phyloP scores from a whole-genome alignment of 2,797 vertebrate genomes.

The Epinephelus coioides region DNA sequence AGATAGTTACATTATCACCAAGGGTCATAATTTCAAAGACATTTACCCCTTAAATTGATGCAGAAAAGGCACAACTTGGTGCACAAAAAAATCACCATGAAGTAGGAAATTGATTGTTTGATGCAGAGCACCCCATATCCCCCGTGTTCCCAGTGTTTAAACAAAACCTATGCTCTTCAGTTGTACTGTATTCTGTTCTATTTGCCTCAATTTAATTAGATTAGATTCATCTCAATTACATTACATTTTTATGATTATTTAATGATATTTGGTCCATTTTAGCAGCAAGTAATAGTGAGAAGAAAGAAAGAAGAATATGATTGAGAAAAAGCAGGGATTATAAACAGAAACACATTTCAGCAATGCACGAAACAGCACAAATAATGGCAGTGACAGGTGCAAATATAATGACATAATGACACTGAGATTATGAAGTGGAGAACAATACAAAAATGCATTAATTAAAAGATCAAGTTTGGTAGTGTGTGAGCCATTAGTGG shows the following conservation, averaged over 20 bases:
- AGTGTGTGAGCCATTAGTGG: background rate
- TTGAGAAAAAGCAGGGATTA: background rate
- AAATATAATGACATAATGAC: background rate
- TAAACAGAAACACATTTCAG: background rate
- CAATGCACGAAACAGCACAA: too few relatives aligned
- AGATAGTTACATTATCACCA: too few relatives aligned
- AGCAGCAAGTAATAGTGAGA: background rate
- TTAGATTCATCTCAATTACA: background rate
- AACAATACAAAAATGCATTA: background rate
- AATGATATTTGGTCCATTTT: background rate
- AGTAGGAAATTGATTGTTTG: too few relatives aligned
- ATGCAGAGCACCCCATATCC: too few relatives aligned
- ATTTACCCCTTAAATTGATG: too few relatives aligned
- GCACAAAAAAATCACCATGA: too few relatives aligned
- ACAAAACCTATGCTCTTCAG: too few relatives aligned
- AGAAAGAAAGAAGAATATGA: background rate
- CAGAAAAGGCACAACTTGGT: too few relatives aligned
- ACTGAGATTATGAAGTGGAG: background rate
- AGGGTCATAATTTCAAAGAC: too few relatives aligned
- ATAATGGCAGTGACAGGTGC: background rate
- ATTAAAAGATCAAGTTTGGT: conserved; percentile 16
- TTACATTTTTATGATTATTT: background rate
- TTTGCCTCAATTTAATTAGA: background rate
- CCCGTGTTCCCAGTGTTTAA: too few relatives aligned
- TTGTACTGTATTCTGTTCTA: background rate